Conservation (phyloP, 2,888 invertebrate genomes). For the Leptinotarsa juncta region DNA sequence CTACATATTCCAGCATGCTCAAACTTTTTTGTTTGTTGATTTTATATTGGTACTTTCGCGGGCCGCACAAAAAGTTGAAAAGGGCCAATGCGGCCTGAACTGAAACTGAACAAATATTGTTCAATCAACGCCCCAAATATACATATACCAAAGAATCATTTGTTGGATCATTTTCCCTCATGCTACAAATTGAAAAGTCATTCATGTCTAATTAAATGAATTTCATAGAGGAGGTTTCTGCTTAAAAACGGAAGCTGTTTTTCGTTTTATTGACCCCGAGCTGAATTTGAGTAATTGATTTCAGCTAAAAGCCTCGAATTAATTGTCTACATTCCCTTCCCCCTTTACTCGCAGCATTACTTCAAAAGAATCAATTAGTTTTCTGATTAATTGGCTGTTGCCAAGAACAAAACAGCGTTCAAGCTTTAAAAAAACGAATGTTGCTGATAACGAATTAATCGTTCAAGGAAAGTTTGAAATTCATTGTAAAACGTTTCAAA, state of each 20-base stretch:
- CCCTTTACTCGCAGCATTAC: slow-evolving; percentile 1
- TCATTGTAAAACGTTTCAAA: background rate
- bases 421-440: background rate
- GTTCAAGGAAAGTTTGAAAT: background rate
- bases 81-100: no score
- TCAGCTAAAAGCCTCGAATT: slow-evolving; percentile 1
- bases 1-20: no score
- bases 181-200: background rate
- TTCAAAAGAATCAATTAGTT: slow-evolving; percentile 11
- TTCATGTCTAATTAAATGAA: background rate
- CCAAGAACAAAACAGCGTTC: slow-evolving; percentile 14
- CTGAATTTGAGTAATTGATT: slow-evolving; percentile 13
- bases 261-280: slow-evolving; percentile 7
- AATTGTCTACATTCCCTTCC: background rate
- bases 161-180: background rate
- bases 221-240: background rate
- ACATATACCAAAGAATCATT: no score
- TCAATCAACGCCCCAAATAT: no score
- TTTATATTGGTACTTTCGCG: no score
- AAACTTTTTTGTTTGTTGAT: no score
- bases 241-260: background rate
- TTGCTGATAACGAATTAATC: background rate
- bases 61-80: no score
- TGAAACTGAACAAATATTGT: no score
- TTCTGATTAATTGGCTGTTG: slow-evolving; percentile 6